Conservation (phyloP, 64 coral and sea anemone genomes). For the Stylophora pistillata region DNA sequence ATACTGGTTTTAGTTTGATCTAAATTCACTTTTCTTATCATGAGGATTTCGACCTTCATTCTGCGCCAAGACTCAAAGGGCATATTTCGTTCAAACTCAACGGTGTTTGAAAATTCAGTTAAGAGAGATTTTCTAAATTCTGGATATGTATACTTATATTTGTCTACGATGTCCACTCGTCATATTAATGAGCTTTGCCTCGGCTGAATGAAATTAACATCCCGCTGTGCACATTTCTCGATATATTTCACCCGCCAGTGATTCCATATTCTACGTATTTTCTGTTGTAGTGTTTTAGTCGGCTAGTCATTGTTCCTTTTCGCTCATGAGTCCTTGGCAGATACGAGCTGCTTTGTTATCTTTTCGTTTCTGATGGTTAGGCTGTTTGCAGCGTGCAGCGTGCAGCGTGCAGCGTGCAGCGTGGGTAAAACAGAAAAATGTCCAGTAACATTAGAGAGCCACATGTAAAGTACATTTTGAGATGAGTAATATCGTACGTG, state of each 20-base stretch:
- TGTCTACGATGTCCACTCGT: background rate
- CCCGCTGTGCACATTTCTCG: constrained; percentile 10
- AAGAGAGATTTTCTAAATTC: background rate
- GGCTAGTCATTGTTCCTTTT: background rate
- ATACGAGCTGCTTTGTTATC: background rate
- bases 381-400: background rate
- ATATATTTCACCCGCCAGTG: background rate
- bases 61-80: background rate
- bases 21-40: background rate
- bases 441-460: too few relatives aligned
- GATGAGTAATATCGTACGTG: background rate
- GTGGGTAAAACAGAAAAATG: background rate
- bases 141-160: background rate
- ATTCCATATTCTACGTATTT: background rate
- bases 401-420: too few relatives aligned
- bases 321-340: background rate
- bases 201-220: background rate
- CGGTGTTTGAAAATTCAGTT: background rate
- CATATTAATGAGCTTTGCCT: constrained; percentile 36
- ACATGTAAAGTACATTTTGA: too few relatives aligned
- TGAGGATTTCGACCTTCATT: background rate
- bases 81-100: background rate
- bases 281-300: background rate
- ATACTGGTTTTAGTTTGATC: background rate
- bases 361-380: background rate